Evolutionary conservation across 64 coral and sea anemone species (phyloP).

Genomic region (Actinia tenebrosa): DNA sequence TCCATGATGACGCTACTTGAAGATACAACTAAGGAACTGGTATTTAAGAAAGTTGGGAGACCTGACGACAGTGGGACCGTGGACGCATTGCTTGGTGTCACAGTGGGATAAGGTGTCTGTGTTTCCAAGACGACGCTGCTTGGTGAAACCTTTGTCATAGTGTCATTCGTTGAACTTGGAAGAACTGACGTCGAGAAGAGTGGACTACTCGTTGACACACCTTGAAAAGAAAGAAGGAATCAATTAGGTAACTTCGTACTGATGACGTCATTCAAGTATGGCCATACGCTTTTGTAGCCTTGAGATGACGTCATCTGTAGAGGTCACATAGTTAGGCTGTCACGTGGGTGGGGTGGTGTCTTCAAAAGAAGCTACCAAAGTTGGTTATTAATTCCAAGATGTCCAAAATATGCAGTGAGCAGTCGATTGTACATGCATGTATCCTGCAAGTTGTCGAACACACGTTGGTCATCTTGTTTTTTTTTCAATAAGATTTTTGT

Average conservation of each 20-base stretch:
- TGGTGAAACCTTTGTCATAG: neutral
- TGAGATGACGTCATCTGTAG: constrained; percentile 5
- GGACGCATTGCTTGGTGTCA: neutral
- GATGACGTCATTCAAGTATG: neutral
- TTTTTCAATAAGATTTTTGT: neutral
- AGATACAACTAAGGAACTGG: neutral
- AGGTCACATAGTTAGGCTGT: neutral
- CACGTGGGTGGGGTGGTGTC: neutral
- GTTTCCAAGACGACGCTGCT: neutral
- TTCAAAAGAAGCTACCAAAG: constrained; percentile 2
- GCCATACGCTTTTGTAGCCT: neutral
- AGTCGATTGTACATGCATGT: neutral
- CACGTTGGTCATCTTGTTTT: neutral
- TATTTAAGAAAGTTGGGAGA: neutral
- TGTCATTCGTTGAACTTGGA: neutral
- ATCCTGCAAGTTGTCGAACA: neutral
- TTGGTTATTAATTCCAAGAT: neutral
- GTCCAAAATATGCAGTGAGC: neutral
- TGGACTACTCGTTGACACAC: neutral
- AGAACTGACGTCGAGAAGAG: neutral
- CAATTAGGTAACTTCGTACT: neutral
- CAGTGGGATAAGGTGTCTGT: constrained; percentile 5
- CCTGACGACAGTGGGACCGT: neutral
- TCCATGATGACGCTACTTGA: neutral
- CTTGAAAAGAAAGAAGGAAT: constrained; percentile 5